Evolutionary conservation across 2,113 vertebrate species (phyloP), one percentile per base, ranked within the genome.

Genomic region (Centropus bengalensis): DNA sequence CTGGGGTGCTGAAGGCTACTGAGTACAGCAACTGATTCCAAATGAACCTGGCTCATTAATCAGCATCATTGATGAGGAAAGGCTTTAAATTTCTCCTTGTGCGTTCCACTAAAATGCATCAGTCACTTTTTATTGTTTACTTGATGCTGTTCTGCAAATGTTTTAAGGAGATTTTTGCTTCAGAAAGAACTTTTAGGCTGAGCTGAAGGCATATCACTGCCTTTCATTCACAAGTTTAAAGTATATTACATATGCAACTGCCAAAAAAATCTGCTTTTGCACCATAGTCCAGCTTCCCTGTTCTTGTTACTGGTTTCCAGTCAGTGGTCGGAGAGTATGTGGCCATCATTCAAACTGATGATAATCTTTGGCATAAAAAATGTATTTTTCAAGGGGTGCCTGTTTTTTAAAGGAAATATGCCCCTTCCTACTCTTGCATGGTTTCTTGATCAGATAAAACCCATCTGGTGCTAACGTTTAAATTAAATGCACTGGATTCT

Each of bases 361-460:
- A 95, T 95, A 96, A 96, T 88, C 54, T 94, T 80, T 89, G 94
- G 67, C 88, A 78, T 82, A 93, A 83, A 96, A 97, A 96, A 95
- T 78, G 80, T 89, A 93, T 91, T 36, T 36, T 36, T 36, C 88
- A 73, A 77, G 68, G 32, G 52, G 49, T 94, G 60, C 83, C 81
- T 91, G 91, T 62, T 97, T 95, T 95, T 86, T 92, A 86, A 92
- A 97, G 95, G 92, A 97, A 97, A 93, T 96, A 86, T 52, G 85
- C 80, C 68, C 91, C 28, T 96, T 96, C 91, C 85, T 95, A 94
- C 86, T 96, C 60, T 85, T 94, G 94, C 95, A 84, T 89, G 93
- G 83, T 96, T 96, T 96, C 91, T 86, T 80, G 88, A 97, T 97
- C 97, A 97, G 97, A 97, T 98, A 98, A 97, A 96, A 40, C 82